Evolutionary conservation across 2,113 vertebrate species (phyloP).

Genomic region (Platichthys stellatus): DNA sequence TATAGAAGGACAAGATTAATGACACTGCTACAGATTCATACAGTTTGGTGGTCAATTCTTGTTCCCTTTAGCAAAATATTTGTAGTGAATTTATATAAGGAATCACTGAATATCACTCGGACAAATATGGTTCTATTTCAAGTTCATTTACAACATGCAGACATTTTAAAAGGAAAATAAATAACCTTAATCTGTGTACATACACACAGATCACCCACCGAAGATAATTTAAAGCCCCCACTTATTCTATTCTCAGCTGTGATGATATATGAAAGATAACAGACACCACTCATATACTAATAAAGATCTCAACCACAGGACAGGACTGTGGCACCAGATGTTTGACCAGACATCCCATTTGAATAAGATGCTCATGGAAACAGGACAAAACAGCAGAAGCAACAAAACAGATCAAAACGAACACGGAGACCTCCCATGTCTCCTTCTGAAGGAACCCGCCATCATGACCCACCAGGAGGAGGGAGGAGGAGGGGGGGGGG

Average conservation of each 20-base stretch:
- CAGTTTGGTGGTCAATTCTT: not conserved
- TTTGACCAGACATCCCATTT: not conserved
- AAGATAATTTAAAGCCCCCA: too few species aligned
- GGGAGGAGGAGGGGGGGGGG: not conserved
- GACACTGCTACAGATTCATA: not conserved
- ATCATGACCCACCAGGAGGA: conserved; percentile 13
- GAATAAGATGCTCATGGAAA: conserved; percentile 15
- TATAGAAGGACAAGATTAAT: not conserved
- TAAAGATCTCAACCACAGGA: not conserved
- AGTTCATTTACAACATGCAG: not conserved
- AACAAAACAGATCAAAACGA: conserved; percentile 7
- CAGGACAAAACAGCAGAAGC: conserved; percentile 15
- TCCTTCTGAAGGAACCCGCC: conserved; percentile 2
- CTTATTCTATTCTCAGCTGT: not conserved
- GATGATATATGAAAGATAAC: conserved; percentile 16
- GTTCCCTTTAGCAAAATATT: not conserved
- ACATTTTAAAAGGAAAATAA: not conserved
- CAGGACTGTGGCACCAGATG: not conserved
- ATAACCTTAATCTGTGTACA: not conserved
- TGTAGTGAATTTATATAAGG: not conserved
- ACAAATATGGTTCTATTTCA: not conserved
- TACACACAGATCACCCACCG: not conserved
- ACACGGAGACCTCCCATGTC: conserved; percentile 15
- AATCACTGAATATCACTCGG: not conserved
- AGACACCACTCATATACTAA: not conserved